Percentiles rank a stretch among this genome's conserved stretches.
Evolutionary conservation across 2,797 vertebrate genomes (phyloP).

Genomic region (Phaenicophaeus curvirostris): DNA sequence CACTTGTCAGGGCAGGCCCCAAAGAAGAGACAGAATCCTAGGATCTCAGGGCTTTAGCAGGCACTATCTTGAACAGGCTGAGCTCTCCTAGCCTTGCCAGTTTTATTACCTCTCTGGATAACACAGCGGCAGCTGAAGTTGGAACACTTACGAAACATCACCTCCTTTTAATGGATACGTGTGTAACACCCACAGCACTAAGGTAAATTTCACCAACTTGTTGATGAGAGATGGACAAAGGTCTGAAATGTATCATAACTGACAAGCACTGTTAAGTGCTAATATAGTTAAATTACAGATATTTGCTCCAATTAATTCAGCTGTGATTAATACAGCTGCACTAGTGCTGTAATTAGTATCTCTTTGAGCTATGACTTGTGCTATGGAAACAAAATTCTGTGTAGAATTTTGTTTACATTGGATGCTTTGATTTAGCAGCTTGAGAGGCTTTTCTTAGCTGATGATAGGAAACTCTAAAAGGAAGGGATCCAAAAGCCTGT

Average conservation of each 20-base stretch:
- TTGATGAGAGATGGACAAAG: not conserved
- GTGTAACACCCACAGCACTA: not conserved
- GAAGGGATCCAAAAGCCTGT: constrained; percentile 4
- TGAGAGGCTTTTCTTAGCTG: not conserved
- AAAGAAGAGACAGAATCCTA: not conserved
- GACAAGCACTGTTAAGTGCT: not conserved
- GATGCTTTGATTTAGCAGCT: constrained; percentile 7
- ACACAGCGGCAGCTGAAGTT: not conserved
- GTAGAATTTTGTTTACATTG: not conserved
- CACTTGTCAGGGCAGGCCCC: not conserved
- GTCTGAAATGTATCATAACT: not conserved
- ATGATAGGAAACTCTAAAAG: not conserved
- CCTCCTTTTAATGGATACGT: not conserved
- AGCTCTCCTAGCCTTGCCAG: not conserved
- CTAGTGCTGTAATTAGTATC: constrained; percentile 20
- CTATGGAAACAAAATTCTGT: constrained; percentile 35
- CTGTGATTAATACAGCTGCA: constrained; percentile 49
- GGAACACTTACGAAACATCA: not conserved
- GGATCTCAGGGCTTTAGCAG: not conserved
- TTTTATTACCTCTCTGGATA: not conserved
- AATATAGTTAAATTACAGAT: constrained; percentile 30
- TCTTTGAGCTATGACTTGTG: not conserved
- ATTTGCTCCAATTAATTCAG: constrained; percentile 40
- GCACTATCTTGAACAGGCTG: not conserved
- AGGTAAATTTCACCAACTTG: not conserved